Evolutionary conservation across 2,113 vertebrate species (phyloP).

Genomic region (Thomomys bottae): DNA sequence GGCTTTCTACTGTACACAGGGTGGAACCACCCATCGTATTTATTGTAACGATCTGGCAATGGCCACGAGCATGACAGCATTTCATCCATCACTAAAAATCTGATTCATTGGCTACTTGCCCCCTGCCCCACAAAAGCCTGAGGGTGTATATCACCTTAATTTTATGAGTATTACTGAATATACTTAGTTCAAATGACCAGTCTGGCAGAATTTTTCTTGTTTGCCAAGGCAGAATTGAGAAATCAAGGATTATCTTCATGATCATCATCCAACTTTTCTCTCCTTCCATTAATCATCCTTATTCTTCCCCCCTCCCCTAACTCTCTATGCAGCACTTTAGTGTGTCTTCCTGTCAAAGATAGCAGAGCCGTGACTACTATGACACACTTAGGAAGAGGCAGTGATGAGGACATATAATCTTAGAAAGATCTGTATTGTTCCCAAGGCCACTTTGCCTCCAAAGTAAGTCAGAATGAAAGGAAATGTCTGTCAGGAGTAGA

Average conservation of each 20-base stretch:
- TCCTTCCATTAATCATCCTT: neutral
- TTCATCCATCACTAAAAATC: slow-evolving; percentile 32
- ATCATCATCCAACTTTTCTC: neutral
- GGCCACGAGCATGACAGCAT: neutral
- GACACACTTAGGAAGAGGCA: neutral
- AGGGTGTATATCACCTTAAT: neutral
- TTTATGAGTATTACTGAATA: neutral
- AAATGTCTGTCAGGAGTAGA: neutral
- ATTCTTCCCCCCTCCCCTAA: neutral
- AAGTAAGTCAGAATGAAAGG: neutral
- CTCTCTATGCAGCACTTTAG: neutral
- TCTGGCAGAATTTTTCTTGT: neutral
- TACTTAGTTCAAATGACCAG: neutral
- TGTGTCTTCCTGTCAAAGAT: neutral
- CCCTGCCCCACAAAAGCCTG: neutral
- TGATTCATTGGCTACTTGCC: neutral
- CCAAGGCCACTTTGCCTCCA: neutral
- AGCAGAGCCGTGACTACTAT: neutral
- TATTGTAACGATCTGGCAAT: neutral
- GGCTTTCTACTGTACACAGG: neutral
- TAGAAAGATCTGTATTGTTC: neutral
- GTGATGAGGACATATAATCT: neutral
- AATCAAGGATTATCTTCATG: neutral
- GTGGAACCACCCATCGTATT: neutral
- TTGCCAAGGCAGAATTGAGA: neutral